A percentile compares a stretch with the other conserved stretches of the same genome.
Conservation (phyloP, 2,797 vertebrate genomes). For the Crypturellus tataupa region DNA sequence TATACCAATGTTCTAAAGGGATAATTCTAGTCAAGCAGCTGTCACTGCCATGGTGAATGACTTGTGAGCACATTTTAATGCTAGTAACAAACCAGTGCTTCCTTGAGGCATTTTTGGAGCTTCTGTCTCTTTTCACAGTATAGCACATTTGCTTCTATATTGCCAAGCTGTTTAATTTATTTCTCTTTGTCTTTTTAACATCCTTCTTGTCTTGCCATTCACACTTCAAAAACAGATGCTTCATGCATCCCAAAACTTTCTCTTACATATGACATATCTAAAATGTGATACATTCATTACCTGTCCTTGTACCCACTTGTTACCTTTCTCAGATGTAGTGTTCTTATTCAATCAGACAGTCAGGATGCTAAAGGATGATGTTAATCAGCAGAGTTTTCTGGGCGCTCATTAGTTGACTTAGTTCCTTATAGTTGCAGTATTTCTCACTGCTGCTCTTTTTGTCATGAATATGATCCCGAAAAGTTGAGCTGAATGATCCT, state of each 20-base stretch:
- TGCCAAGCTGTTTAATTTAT: neutral
- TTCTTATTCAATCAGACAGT: neutral
- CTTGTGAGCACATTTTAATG: neutral
- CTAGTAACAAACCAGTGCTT: neutral
- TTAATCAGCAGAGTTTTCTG: neutral
- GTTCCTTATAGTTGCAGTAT: neutral
- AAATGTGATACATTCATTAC: neutral
- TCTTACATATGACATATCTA: neutral
- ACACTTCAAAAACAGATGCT: neutral
- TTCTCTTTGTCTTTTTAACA: neutral
- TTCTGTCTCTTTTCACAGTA: neutral
- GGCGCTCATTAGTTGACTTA: neutral
- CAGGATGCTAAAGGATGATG: neutral
- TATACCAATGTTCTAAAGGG: neutral
- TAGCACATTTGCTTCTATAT: neutral
- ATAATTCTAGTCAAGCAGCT: neutral
- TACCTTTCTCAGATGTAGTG: neutral
- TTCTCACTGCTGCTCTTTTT: neutral
- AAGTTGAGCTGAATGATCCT: neutral
- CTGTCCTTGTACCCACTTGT: neutral
- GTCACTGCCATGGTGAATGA: neutral
- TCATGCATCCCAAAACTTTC: neutral
- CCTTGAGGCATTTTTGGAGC: neutral
- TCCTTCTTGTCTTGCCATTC: neutral
- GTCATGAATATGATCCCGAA: neutral